Percentiles rank a stretch among this genome's conserved stretches.
These are phyloP conservation scores for Sebastolobus alascanus DNA, from an alignment of 2,797 vertebrate genomes.

Conservation along the genomic window DNA sequence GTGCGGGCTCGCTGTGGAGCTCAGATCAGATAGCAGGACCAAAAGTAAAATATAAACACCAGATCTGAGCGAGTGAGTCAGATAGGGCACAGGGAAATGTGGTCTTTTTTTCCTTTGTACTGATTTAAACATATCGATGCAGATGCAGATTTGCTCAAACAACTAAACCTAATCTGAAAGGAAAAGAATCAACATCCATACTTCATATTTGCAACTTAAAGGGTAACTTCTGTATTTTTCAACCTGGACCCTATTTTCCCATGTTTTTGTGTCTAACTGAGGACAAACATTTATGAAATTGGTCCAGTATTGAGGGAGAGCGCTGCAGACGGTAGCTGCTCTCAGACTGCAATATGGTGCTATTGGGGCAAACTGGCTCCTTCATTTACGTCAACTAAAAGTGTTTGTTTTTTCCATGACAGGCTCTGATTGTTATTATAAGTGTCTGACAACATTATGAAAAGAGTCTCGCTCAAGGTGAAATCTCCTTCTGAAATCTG, in stretches of 20 bases:
- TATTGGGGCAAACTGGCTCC: neutral
- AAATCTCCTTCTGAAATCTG: neutral
- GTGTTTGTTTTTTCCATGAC: neutral
- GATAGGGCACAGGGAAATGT: constrained; percentile 18
- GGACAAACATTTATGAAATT: neutral
- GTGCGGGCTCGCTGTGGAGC: constrained; percentile 41
- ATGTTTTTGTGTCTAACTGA: neutral
- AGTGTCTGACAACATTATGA: too few species aligned
- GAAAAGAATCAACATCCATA: neutral
- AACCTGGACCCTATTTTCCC: neutral
- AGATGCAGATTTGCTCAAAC: constrained; percentile 31
- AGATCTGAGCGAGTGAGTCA: constrained; percentile 48
- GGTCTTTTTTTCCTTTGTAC: constrained; percentile 14
- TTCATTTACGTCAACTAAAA: neutral
- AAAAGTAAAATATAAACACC: constrained; percentile 64
- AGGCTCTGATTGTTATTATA: neutral
- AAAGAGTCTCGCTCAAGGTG: too few species aligned
- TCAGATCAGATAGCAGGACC: constrained; percentile 63
- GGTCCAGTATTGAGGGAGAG: neutral
- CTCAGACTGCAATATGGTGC: neutral
- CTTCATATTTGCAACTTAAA: neutral
- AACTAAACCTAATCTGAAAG: neutral
- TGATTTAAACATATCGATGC: constrained; percentile 34
- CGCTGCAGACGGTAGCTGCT: neutral
- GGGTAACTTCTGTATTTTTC: neutral